Conservation (phyloP, 2,888 invertebrate species). For the Andrena flavipes region DNA sequence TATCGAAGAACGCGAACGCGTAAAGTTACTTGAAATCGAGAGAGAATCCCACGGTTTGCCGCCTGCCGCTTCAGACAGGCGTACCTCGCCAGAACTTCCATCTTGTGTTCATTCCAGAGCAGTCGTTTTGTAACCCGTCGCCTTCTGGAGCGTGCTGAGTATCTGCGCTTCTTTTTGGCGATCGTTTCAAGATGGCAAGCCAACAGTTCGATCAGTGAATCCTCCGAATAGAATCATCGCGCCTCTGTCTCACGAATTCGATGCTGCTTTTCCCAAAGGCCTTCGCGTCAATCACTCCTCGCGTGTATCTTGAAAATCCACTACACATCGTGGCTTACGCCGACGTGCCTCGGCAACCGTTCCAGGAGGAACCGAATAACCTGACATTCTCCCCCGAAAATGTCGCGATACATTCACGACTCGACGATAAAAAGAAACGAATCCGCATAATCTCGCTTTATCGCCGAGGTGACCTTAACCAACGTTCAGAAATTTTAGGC, state of each 20-base stretch:
- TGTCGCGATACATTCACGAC: slow-evolving; percentile 14
- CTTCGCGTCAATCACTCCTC: background rate
- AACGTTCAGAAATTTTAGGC: too few species aligned
- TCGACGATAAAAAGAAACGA: background rate
- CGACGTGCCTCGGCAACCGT: background rate
- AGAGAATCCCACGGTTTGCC: background rate
- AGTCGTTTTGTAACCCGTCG: slow-evolving; percentile 3
- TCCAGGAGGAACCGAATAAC: background rate
- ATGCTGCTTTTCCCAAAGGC: slow-evolving; percentile 36
- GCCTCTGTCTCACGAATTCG: background rate
- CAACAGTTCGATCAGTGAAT: slow-evolving; percentile 11
- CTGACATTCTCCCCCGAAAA: slow-evolving; percentile 38
- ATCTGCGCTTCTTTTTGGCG: background rate
- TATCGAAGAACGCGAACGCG: background rate
- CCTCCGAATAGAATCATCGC: background rate
- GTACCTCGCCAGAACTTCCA: background rate
- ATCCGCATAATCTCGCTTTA: slow-evolving; percentile 3
- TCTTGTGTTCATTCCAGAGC: background rate
- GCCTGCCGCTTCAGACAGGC: background rate
- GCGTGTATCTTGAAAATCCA: background rate
- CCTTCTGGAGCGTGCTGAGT: background rate
- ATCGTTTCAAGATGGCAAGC: slow-evolving; percentile 3
- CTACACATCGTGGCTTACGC: too few species aligned
- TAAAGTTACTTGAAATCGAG: slow-evolving; percentile 8
- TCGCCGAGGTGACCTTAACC: slow-evolving; percentile 40